These are phyloP conservation scores for Propithecus coquereli DNA, from an alignment of 2,113 vertebrate genomes.

Conservation along the genomic window DNA sequence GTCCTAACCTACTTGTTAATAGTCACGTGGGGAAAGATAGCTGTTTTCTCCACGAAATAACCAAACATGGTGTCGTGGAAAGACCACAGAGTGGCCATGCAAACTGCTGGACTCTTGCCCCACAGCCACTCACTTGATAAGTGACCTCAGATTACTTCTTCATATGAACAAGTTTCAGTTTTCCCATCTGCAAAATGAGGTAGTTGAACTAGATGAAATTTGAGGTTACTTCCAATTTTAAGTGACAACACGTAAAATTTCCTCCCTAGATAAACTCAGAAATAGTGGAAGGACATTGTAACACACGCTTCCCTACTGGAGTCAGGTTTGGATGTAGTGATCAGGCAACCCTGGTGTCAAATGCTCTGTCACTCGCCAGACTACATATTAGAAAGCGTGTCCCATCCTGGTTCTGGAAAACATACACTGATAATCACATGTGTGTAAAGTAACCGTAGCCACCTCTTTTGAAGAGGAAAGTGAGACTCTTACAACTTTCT, in stretches of 20 bases:
- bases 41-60: background rate
- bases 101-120: background rate
- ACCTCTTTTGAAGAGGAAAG: background rate
- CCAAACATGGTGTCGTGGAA: background rate
- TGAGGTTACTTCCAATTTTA: background rate
- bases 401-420: background rate
- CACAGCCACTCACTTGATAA: background rate
- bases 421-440: background rate
- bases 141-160: background rate
- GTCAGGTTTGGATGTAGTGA: background rate
- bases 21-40: background rate
- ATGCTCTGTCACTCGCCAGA: background rate
- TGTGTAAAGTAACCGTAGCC: background rate
- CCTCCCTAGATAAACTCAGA: background rate
- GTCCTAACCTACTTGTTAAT: conserved; percentile 40
- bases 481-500: background rate
- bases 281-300: background rate
- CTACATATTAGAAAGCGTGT: background rate
- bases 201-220: background rate
- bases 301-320: background rate
- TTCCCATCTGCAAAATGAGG: background rate
- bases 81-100: background rate
- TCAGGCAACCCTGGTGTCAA: background rate
- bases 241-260: background rate
- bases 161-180: background rate